Percentiles rank a stretch among this genome's conserved stretches.
Evolutionary conservation across 2,888 invertebrate species (phyloP).

Genomic region (Anthoptus insignis): DNA sequence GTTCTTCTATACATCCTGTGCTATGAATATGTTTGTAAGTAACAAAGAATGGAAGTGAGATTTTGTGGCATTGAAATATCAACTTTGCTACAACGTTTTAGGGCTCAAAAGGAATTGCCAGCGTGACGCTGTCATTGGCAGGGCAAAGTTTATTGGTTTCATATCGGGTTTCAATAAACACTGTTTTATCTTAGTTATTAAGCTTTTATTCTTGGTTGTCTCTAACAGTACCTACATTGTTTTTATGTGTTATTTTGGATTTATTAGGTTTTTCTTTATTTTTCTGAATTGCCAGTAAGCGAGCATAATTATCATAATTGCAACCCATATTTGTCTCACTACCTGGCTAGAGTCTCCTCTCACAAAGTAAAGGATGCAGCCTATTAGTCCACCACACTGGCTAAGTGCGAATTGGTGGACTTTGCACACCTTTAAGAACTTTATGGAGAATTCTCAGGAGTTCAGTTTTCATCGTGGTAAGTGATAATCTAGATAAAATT

Average conservation of each 20-base stretch:
- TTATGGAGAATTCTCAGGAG: too few species aligned
- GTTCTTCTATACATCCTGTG: constrained; percentile 31
- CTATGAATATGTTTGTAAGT: constrained; percentile 33
- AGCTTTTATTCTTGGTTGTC: constrained; percentile 34
- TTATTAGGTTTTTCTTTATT: too few species aligned
- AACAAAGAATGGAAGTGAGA: constrained; percentile 25
- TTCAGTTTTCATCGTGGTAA: too few species aligned
- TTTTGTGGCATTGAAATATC: constrained; percentile 20
- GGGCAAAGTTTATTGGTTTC: constrained; percentile 35
- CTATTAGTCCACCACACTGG: too few species aligned
- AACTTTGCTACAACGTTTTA: constrained; percentile 17
- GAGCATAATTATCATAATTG: too few species aligned
- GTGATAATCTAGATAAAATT: too few species aligned
- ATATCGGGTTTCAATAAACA: constrained; percentile 69
- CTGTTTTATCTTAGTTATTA: constrained; percentile 53
- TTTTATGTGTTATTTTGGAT: constrained; percentile 24
- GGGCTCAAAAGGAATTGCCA: constrained; percentile 13
- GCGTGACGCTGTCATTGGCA: constrained; percentile 24
- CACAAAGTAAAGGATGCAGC: too few species aligned
- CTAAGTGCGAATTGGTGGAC: too few species aligned
- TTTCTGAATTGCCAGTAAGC: too few species aligned
- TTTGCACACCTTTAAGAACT: too few species aligned
- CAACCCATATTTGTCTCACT: too few species aligned
- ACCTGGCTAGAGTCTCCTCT: too few species aligned
- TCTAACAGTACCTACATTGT: constrained; percentile 11